Percentiles rank a stretch among this genome's conserved stretches.
Evolutionary conservation across 2,797 vertebrate species (phyloP).

Genomic region (Emydoidea blandingii): DNA sequence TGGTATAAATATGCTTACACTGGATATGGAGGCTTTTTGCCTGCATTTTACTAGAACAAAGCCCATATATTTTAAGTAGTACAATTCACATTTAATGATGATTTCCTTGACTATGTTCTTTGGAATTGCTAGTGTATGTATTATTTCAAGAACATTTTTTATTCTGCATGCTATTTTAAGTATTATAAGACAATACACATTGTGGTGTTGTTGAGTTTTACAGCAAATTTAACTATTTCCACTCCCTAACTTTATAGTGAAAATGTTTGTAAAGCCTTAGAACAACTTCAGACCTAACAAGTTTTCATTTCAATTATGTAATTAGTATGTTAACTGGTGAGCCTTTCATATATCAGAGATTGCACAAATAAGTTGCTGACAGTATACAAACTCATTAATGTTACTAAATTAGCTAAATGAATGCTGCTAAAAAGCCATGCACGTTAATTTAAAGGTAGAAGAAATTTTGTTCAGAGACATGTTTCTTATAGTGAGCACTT

Average conservation of each 20-base stretch:
- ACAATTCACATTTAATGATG: constrained; percentile 6
- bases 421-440: constrained; percentile 33
- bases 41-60: constrained; percentile 47
- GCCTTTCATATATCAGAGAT: not conserved
- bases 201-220: not conserved
- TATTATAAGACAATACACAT: not conserved
- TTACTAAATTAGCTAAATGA: not conserved
- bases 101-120: constrained; percentile 60
- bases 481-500: constrained; percentile 15
- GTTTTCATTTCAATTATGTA: not conserved
- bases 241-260: not conserved
- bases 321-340: not conserved
- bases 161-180: constrained; percentile 46
- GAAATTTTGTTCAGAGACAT: not conserved
- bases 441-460: constrained; percentile 5
- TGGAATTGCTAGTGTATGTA: constrained; percentile 62
- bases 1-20: constrained; percentile 43
- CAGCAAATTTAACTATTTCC: not conserved
- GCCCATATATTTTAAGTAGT: not conserved
- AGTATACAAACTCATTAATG: not conserved
- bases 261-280: not conserved
- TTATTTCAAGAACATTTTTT: constrained; percentile 56
- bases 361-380: rapidly evolving
- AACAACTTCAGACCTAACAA: not conserved
- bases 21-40: constrained; percentile 7